Evolutionary conservation across 2,113 vertebrate species (phyloP).

Genomic region (Strix uralensis): DNA sequence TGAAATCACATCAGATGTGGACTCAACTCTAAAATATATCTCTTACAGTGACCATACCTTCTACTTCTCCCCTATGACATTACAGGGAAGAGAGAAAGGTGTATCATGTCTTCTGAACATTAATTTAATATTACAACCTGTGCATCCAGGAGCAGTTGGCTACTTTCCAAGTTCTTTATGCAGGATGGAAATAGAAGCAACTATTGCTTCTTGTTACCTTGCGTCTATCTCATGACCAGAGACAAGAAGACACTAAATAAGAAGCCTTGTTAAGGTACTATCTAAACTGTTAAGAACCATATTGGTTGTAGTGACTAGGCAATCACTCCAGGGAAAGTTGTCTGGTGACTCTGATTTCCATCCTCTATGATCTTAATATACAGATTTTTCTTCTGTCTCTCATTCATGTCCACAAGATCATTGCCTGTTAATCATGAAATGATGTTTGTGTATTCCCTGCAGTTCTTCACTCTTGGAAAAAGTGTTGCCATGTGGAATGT

Average conservation of each 20-base stretch:
- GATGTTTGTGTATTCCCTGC: background rate
- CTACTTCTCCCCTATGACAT: background rate
- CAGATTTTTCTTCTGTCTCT: background rate
- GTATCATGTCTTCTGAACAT: background rate
- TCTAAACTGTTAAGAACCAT: background rate
- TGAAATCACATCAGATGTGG: background rate
- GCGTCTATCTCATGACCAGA: background rate
- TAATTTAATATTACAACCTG: background rate
- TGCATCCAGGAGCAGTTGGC: background rate
- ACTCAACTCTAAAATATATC: background rate
- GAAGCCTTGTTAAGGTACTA: background rate
- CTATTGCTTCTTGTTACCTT: background rate
- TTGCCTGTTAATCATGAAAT: constrained; percentile 15
- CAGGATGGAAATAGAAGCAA: background rate
- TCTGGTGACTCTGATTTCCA: background rate
- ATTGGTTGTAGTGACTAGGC: background rate
- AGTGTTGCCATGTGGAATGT: constrained; percentile 14
- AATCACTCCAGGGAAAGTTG: background rate
- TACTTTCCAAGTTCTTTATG: background rate
- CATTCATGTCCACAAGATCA: background rate
- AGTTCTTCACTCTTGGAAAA: constrained; percentile 38
- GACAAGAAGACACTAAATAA: background rate
- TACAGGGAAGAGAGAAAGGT: background rate
- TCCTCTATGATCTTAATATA: background rate
- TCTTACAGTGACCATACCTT: background rate